Conservation (phyloP, 1,140 invertebrate species). For the Tribolium castaneum region DNA sequence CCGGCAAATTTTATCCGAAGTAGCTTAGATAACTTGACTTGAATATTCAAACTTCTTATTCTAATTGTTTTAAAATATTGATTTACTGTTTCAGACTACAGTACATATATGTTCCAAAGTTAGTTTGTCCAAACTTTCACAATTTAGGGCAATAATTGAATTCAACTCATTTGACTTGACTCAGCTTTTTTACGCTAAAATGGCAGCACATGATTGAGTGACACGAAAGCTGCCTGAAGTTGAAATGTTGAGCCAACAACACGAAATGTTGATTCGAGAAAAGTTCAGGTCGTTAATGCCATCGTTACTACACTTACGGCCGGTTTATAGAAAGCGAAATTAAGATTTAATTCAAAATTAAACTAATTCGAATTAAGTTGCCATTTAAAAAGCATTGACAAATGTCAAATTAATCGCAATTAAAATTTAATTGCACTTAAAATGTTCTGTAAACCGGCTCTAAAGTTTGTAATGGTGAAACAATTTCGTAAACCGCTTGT, state of each 20-base stretch:
- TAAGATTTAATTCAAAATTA: too few relatives aligned
- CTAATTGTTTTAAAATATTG: slow-evolving; percentile 15
- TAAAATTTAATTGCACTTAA: too few relatives aligned
- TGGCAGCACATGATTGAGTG: background rate
- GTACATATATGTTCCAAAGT: background rate
- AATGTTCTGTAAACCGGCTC: too few relatives aligned
- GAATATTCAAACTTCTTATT: too few relatives aligned
- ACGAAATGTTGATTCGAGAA: background rate
- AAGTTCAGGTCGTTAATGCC: background rate
- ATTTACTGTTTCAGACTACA: background rate
- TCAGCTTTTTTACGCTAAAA: background rate
- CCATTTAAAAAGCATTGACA: too few relatives aligned
- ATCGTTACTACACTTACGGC: background rate
- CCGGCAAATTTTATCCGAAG: background rate
- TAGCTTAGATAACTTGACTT: too few relatives aligned
- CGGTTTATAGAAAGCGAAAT: too few relatives aligned
- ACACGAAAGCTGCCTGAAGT: background rate
- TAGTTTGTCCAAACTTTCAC: background rate
- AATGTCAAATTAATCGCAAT: too few relatives aligned
- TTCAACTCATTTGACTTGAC: background rate
- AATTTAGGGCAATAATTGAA: background rate
- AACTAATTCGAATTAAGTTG: too few relatives aligned
- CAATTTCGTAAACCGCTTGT: slow-evolving; percentile 4
- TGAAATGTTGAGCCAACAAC: background rate
- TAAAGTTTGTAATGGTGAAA: slow-evolving; percentile 1